These are phyloP conservation scores for Fulmarus glacialis DNA, from an alignment of 2,113 vertebrate species.

Conservation along the genomic window DNA sequence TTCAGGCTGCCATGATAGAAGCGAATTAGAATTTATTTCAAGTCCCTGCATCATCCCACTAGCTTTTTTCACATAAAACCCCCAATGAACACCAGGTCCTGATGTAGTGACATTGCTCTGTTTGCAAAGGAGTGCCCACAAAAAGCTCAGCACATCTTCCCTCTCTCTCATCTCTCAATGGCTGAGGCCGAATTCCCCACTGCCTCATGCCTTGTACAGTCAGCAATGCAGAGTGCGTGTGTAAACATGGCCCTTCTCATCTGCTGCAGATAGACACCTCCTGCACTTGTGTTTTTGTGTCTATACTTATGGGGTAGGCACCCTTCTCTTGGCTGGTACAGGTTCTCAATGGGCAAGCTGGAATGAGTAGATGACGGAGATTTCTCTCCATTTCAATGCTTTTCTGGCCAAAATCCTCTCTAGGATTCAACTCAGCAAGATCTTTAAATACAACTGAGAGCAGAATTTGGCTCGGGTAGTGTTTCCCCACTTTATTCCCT, in stretches of 20 bases:
- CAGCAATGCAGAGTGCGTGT: background rate
- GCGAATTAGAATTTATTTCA: background rate
- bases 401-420: background rate
- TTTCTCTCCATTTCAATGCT: background rate
- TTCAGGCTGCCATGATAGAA: background rate
- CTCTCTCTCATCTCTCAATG: background rate
- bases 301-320: background rate
- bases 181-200: background rate
- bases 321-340: background rate
- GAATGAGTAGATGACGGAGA: background rate
- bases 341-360: background rate
- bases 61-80: background rate
- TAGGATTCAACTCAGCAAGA: background rate
- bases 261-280: background rate
- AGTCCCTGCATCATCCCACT: background rate
- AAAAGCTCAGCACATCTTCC: background rate
- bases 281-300: background rate
- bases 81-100: background rate
- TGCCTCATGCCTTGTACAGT: background rate
- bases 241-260: background rate
- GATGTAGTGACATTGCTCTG: background rate
- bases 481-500: background rate
- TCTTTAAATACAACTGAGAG: slow-evolving; percentile 17
- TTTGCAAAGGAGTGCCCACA: background rate
- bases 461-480: background rate